Evolutionary conservation across 2,113 vertebrate genomes (phyloP), one percentile per base, ranked within the genome.

Genomic region (Plestiodon gilberti): DNA sequence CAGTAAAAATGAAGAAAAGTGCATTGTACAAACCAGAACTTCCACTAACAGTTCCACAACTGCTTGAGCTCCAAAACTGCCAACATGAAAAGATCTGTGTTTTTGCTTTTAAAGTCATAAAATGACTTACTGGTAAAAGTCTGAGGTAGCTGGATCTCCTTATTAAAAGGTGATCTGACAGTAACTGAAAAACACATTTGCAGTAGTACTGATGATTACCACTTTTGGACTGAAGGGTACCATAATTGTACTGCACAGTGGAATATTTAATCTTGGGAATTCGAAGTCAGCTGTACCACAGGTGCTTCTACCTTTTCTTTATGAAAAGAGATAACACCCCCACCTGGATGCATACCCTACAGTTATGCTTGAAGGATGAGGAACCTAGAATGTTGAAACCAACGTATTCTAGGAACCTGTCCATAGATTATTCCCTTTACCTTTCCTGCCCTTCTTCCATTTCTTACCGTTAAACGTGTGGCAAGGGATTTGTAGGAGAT

Each of bases 111-210:
- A 57, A 13, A 25, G 13, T 61, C 15, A 13, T 1, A 8, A 35
- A 79, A 5, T 0, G 59, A 85, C 52, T 79, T 38, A 61, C 62
- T 33, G 55, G 22, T 67, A 91, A 52, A 84, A 82, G 62, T 74
- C 52, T 33, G 6, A 30, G 70, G 61, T 3, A 71, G 33, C 80
- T 43, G 1, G 35, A 30, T 52, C 59, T 18, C 61, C 33, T 76
- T 55, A 55, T 76, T 83, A 65, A 87, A 71, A 40, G 87, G 73
- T 15, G 81, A n/a, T 64, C 6, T 35, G 78, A 73, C 33, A 82
- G 86, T 14, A 57, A 57, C 84, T 5, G 1, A 83, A 84, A 67
- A 30, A 15, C 55, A 57, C 11, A 17, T 57, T 57, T 57, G 55
- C 55, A 67, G n/a, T n/a, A n/a, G n/a, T n/a, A n/a, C n/a, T n/a